phyloP scores from a whole-genome alignment of 2,113 vertebrate species.

The Larimichthys crocea region DNA sequence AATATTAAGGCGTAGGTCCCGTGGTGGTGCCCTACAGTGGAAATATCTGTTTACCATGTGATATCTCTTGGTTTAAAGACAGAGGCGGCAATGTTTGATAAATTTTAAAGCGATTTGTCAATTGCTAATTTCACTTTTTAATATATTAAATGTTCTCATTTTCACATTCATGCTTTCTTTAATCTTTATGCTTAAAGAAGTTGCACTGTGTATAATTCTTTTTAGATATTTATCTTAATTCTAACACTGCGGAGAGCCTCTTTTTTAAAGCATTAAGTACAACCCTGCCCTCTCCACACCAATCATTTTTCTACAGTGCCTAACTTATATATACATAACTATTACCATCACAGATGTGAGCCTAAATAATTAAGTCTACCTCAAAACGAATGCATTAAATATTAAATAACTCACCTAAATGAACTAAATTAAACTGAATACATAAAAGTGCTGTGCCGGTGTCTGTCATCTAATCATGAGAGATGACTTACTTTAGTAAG shows the following conservation, averaged over 20 bases:
- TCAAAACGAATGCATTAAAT: constrained; percentile 31
- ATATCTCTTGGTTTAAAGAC: background rate
- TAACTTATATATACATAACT: background rate
- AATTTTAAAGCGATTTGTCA: background rate
- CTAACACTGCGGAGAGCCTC: background rate
- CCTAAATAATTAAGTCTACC: constrained; percentile 6
- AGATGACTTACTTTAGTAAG: background rate
- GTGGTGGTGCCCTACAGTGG: background rate
- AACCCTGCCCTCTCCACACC: background rate
- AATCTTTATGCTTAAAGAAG: background rate
- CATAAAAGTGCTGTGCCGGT: background rate
- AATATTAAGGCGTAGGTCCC: no score
- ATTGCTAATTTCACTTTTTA: background rate
- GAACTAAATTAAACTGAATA: constrained; percentile 1
- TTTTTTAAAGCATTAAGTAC: background rate
- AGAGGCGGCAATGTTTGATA: background rate
- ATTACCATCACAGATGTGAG: background rate
- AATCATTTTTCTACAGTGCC: background rate
- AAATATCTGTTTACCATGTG: background rate
- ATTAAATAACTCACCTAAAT: constrained; percentile 13
- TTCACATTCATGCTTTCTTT: background rate
- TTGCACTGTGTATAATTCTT: background rate
- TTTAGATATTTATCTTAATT: no score
- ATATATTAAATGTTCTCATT: background rate
- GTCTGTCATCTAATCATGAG: constrained; percentile 7